These are phyloP conservation scores for Clamator glandarius DNA, from an alignment of 2,797 vertebrate genomes.

Conservation along the genomic window DNA sequence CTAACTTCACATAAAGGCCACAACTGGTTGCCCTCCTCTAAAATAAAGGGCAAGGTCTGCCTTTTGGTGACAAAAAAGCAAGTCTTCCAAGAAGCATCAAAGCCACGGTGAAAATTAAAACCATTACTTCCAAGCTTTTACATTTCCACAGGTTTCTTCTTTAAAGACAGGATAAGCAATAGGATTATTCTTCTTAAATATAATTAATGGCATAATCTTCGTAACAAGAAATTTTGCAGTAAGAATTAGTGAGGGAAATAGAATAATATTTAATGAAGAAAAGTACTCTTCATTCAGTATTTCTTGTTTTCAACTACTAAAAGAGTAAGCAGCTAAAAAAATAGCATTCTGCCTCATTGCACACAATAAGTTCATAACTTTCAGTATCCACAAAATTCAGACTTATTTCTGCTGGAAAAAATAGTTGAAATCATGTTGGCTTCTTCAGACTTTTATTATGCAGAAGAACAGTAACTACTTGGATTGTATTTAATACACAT, in stretches of 20 bases:
- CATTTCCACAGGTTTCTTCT: not conserved
- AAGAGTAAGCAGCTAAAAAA: not conserved
- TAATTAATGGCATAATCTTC: constrained; percentile 1
- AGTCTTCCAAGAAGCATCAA: not conserved
- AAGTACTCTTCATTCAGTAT: not conserved
- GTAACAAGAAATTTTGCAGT: not conserved
- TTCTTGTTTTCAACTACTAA: not conserved
- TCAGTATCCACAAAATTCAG: not conserved
- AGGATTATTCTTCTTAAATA: not conserved
- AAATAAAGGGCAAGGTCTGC: not conserved
- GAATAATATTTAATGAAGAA: not conserved
- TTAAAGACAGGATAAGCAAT: not conserved
- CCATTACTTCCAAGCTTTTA: not conserved
- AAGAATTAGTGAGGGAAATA: not conserved
- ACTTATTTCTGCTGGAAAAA: not conserved
- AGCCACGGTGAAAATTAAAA: not conserved
- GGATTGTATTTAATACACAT: not conserved
- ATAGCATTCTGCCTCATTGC: not conserved
- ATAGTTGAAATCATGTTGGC: not conserved
- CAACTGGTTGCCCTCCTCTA: not conserved
- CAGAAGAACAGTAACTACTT: not conserved
- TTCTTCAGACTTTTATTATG: not conserved
- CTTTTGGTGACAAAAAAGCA: not conserved
- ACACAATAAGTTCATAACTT: not conserved
- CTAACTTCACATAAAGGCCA: not conserved